Base-by-base conservation (phyloP, 1,140 invertebrate species). In the Leguminivora glycinivorella region DNA sequence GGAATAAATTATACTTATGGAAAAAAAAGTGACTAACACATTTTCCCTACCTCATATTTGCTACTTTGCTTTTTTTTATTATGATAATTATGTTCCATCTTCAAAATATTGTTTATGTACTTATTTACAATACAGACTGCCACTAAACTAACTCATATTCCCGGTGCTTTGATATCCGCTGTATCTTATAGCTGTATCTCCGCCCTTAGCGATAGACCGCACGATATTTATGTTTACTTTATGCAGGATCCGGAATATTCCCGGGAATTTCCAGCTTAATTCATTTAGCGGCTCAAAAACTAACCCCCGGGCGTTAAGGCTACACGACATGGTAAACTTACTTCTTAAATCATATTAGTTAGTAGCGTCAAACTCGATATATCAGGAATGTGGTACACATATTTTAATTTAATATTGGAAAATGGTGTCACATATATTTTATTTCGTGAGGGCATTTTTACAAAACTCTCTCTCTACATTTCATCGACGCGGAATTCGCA, bases 221-320 rank as follows among this genome's bases (percentile, higher is more conserved):
- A 58, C 71, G 71, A 83, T 87, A 85, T 85, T 87, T 85, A 85
- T 80, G 83, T 76, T 83, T 82, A 80, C 83, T 87, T 87, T 87
- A 85, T 84, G 81, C 85, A 79, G 72, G 78, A 71, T 72, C 74
- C 73, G 72, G 77, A 69, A 81, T 77, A 80, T 83, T 80, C 79
- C 72, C 74, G 74, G 76, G 71, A 75, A 80, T 82, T 81, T 79
- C 75, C 68, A 63, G 75, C 60, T 81, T 78, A 83, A 83, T 83
- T 82, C 81, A 83, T 84, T 85, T 84, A 80, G 71, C 73, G 70
- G 77, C 72, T 78, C 72, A 82, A 84, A 83, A 80, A 80, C 74
- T 82, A 70, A 69, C 69, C 56, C 68, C 58, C 56, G 40, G 56
- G 40, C 58, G 29, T 29, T 63, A 31, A 63, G n/a, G 58, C 58